Conservation (phyloP, 2,888 invertebrate genomes). For the Stramonita haemastoma region DNA sequence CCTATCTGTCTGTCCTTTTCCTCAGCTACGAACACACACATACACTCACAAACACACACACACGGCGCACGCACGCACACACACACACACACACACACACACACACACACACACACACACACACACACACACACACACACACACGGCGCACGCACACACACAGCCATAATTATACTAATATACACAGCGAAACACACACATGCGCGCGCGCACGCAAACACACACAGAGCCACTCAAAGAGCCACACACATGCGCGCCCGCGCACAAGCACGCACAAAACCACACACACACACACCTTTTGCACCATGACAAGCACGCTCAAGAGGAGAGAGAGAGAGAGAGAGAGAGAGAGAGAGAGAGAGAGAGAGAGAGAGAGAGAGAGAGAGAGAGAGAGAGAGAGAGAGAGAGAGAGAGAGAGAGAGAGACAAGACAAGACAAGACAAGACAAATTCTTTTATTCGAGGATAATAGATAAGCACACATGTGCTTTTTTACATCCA, state of each 20-base stretch:
- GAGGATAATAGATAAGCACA: no score
- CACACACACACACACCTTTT: slow-evolving; percentile 1
- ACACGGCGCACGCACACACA: background rate
- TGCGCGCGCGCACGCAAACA: background rate
- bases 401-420: slow-evolving; percentile 25
- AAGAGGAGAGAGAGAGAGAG: background rate
- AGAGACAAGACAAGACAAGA: no score
- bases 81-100: background rate
- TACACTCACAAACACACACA: no score
- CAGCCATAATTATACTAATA: no score
- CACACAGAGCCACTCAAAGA: background rate
- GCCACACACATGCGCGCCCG: background rate
- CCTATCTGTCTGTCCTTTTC: no score
- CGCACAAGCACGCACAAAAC: background rate
- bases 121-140: background rate
- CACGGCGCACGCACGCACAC: background rate
- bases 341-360: background rate
- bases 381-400: no score
- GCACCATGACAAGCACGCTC: no score
- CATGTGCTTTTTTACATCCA: no score
- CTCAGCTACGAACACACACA: no score
- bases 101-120: background rate
- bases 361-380: no score
- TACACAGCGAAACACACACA: no score
- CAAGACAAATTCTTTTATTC: no score